Evolutionary conservation across 2,888 invertebrate genomes (phyloP), one percentile per base, ranked within the genome.

Genomic region (Cosmia trapezina): DNA sequence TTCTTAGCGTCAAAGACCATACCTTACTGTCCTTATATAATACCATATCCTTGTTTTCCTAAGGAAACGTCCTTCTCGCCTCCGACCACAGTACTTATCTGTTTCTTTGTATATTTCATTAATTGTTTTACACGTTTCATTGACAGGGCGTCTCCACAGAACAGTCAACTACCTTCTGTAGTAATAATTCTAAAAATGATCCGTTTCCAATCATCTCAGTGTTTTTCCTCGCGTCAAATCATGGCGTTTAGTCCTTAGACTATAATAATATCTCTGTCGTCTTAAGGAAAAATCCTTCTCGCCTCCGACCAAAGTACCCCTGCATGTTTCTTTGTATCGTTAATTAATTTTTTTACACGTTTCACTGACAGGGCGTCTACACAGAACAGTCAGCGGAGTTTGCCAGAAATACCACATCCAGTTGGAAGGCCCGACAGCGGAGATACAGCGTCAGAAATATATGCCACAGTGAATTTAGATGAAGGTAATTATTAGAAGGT

Each of bases 381-480:
- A 43, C 96, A 96, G 83, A 96, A 96, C 89, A 96, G 95, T 77
- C 98, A 98, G 89, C 96, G 98, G 87, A 98, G 98, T 94, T 96
- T 98, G 80, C 98, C 98, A 43, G 98, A 98, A 91, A 98, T 98
- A 88, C 96, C 96, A 2, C 95, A 96, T 51, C 98, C 98, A 12
- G 97, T 97, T 45, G 97, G 97, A 51, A 97, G 97, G 86, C 96
- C 96, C 80, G 97, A 97, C 85, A 94, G 96, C 79, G 97, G 97
- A 5, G 98, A 98, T 92, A 98, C 98, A 63, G 97, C 97, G 12
- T 98, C 98, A 0, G 98, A 98, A 90, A 96, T 98, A 78, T 98
- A 98, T 91, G 98, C 98, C 53, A 98, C 98, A 9, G 98, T 98
- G 22, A 97, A 97, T 85, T 90, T 96, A 78, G 94, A 95, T 87